Evolutionary conservation across 2,113 vertebrate species (phyloP).

Genomic region (Cololabis saira): DNA sequence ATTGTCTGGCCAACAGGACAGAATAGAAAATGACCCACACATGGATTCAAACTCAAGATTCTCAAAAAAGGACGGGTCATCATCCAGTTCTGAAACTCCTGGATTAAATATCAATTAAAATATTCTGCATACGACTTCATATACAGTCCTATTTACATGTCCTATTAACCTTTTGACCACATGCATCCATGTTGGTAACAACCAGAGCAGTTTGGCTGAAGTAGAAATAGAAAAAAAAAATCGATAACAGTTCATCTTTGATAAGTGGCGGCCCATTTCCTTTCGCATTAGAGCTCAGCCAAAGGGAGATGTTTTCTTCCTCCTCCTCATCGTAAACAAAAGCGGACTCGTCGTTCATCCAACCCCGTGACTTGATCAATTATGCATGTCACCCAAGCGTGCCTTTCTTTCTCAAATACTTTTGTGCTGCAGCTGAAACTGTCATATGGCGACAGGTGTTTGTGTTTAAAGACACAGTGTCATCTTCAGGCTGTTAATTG

Average conservation of each 20-base stretch:
- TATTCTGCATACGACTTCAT: conserved; percentile 19
- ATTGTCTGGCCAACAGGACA: too few relatives aligned
- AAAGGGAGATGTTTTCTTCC: conserved; percentile 54
- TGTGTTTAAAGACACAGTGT: conserved; percentile 17
- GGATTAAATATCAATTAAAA: conserved; percentile 36
- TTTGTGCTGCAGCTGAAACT: conserved; percentile 25
- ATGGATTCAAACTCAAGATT: conserved; percentile 1
- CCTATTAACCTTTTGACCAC: conserved; percentile 39
- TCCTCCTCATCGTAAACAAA: conserved; percentile 57
- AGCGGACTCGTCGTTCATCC: conserved; percentile 64
- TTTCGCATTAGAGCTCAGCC: conserved; percentile 60
- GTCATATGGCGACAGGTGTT: conserved; percentile 35
- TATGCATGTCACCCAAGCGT: conserved; percentile 67
- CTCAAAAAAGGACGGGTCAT: neutral
- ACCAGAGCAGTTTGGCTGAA: conserved; percentile 24
- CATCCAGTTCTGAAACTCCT: neutral
- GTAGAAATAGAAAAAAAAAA: conserved; percentile 44
- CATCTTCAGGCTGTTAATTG: neutral
- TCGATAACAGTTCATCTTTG: conserved; percentile 56
- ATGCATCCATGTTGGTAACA: conserved; percentile 35
- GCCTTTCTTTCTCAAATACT: conserved; percentile 58
- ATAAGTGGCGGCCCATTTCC: conserved; percentile 77
- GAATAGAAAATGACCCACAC: neutral
- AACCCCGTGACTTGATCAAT: conserved; percentile 59
- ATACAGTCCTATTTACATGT: conserved; percentile 50